Conservation (phyloP, 2,797 vertebrate species). For the Prunella strophiata region DNA sequence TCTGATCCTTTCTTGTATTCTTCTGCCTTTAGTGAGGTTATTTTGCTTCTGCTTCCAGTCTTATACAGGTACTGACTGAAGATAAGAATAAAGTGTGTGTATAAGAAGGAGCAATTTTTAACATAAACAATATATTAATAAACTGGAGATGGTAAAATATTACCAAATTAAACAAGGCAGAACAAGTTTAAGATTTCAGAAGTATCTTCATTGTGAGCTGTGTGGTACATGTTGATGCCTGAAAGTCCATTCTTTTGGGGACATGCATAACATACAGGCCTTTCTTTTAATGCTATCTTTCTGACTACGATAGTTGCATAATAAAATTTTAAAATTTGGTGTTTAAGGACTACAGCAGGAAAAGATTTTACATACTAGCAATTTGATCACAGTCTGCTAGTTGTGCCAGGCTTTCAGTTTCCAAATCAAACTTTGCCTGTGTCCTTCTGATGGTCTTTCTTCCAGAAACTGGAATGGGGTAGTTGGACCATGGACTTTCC, state of each 20-base stretch:
- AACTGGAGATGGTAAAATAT: background rate
- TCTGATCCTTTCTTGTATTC: background rate
- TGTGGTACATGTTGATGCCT: background rate
- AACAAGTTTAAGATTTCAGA: background rate
- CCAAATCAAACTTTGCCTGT: background rate
- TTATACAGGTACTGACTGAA: background rate
- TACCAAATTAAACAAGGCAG: background rate
- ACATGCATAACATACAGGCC: background rate
- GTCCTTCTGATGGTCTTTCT: background rate
- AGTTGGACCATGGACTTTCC: background rate
- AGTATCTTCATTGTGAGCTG: background rate
- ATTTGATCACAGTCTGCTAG: background rate
- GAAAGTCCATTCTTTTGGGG: background rate
- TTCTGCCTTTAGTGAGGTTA: background rate
- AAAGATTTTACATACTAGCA: background rate
- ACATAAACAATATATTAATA: background rate
- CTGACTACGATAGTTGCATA: background rate
- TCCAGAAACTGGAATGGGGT: background rate
- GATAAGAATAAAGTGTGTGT: background rate
- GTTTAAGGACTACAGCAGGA: background rate
- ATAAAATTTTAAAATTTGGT: background rate
- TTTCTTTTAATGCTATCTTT: background rate
- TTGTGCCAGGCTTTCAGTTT: background rate
- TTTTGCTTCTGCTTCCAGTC: background rate
- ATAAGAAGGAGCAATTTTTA: background rate